Percentiles rank a stretch among this genome's conserved stretches.
phyloP scores from a whole-genome alignment of 35 echinoderm and acorn worm species.

The Hemicentrotus pulcherrimus region DNA sequence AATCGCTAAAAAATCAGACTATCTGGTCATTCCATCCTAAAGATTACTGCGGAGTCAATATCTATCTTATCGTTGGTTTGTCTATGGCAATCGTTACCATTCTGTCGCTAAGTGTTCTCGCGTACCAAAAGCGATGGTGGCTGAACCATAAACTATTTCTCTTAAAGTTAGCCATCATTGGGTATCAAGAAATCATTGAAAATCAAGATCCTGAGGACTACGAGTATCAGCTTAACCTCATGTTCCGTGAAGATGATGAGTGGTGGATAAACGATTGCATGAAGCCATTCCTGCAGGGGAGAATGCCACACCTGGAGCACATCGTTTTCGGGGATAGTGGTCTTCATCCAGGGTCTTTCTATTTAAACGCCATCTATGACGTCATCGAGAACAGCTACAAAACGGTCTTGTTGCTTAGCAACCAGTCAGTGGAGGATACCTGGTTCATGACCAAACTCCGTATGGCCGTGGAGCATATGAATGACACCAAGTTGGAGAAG shows the following conservation, averaged over 20 bases:
- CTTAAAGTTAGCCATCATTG: neutral
- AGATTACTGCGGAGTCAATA: neutral
- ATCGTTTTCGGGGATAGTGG: neutral
- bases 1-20: neutral
- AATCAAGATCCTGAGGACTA: neutral
- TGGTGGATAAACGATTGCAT: neutral
- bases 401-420: neutral
- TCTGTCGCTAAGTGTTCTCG: neutral
- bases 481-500: conserved; percentile 28
- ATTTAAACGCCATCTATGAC: neutral
- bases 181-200: neutral
- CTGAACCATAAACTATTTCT: neutral
- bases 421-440: neutral
- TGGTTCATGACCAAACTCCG: conserved; percentile 48
- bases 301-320: neutral
- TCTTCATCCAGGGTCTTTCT: neutral
- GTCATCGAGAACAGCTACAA: conserved; percentile 22
- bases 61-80: neutral
- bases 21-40: neutral
- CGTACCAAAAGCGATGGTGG: conserved; percentile 35
- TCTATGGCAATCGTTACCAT: neutral
- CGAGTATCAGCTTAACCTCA: conserved; percentile 15
- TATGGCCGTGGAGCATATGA: conserved; percentile 41
- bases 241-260: conserved; percentile 6
- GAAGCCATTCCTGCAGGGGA: neutral